phyloP scores from a whole-genome alignment of 2,113 vertebrate species.

The Poecilia latipinna region DNA sequence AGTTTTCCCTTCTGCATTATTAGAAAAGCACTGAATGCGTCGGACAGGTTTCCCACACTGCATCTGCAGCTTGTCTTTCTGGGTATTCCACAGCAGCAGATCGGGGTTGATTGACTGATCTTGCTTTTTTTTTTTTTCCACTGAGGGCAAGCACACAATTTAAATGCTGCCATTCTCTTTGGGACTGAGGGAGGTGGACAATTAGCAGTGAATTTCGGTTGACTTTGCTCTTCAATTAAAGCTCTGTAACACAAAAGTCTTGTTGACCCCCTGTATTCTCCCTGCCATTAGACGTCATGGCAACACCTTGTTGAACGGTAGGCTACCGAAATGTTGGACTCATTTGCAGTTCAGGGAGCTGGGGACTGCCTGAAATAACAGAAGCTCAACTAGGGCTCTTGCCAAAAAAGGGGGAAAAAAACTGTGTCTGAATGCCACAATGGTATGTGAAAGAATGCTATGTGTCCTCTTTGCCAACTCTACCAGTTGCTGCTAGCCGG shows the following conservation, averaged over 20 bases:
- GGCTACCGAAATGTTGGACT: constrained; percentile 62
- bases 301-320: constrained; percentile 61
- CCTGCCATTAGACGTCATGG: constrained; percentile 66
- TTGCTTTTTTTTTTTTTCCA: constrained; percentile 21
- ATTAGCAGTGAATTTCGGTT: constrained; percentile 69
- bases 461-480: constrained; percentile 73
- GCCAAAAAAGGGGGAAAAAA: constrained; percentile 71
- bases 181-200: constrained; percentile 27
- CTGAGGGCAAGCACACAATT: constrained; percentile 37
- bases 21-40: not conserved
- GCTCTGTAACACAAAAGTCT: constrained; percentile 67
- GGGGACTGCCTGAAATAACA: constrained; percentile 67
- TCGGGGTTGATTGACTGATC: constrained; percentile 38
- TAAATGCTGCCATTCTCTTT: constrained; percentile 38
- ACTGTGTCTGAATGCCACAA: constrained; percentile 69
- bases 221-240: constrained; percentile 71
- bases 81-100: constrained; percentile 14
- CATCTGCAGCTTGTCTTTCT: constrained; percentile 21
- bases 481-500: constrained; percentile 63
- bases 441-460: constrained; percentile 81
- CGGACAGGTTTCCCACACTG: constrained; percentile 17
- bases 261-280: constrained; percentile 65
- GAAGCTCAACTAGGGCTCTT: constrained; percentile 53
- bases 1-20: not conserved
- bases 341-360: constrained; percentile 79